Evolutionary conservation across 2,888 invertebrate species (phyloP), one percentile per base, ranked within the genome.

Genomic region (Lasioglossum malachurum): DNA sequence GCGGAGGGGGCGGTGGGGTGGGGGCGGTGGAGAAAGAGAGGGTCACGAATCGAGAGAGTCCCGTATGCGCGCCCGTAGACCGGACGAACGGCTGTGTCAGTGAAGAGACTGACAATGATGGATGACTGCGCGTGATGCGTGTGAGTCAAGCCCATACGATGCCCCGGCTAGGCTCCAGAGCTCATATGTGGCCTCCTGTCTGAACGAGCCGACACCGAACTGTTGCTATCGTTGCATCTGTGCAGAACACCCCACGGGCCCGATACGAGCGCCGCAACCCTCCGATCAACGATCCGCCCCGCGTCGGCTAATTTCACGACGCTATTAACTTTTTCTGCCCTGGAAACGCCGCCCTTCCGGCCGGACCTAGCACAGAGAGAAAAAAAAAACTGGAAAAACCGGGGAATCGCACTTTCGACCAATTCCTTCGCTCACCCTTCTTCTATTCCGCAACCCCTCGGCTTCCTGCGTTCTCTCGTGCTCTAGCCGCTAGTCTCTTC

Each of bases 91-190:
- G 91, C 90, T 88, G 92, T 93, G 93, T 92, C 93, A 92, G 93
- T 94, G 94, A 93, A 93, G 94, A 94, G 94, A 92, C 94, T 95
- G 95, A 95, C 95, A 95, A 94, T 95, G 95, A 95, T 95, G 94
- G 95, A 95, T 95, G 95, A 93, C 93, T 91, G 92, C 93, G 93
- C 93, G 92, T 91, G 93, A 94, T 93, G 93, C 93, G 93, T 93
- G 94, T 94, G 95, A 95, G 94, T 95, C 94, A 94, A 94, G 92
- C 93, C 94, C 93, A 94, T 94, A 92, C 94, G 93, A 94, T 91
- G 93, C 88, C 82, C 44, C 53, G 79, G 91, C 87, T 73, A 53
- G 49, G 83, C 91, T 87, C 69, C 72, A 84, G 87, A 93, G 90
- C 94, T 94, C 94, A 93, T 94, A 94, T 94, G 93, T 91, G 93